Evolutionary conservation across 2,113 vertebrate genomes (phyloP), one percentile per base, ranked within the genome.

Genomic region (Ploceus nigricollis): DNA sequence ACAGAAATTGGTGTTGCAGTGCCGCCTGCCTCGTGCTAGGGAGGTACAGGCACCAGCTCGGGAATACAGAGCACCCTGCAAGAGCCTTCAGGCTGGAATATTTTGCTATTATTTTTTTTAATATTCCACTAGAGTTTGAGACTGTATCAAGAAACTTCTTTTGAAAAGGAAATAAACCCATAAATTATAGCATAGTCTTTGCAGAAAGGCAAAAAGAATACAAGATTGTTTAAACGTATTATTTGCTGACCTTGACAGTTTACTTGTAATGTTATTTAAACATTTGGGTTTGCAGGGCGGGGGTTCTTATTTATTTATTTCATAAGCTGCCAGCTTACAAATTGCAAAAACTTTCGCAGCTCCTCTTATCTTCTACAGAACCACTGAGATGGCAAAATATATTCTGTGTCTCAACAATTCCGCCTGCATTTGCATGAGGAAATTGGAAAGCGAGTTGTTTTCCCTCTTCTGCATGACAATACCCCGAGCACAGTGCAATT

Each of bases 401-500:
- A 97, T 98, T 97, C 97, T 97, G 93, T 78, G 76, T 97, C 97
- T 97, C 96, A 92, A 98, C 98, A 98, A 98, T 98, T 89, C 97
- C 12, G 35, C 89, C 96, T 91, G 16, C 96, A 98, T 98, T 98
- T 98, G 98, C 98, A 98, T 98, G 98, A 97, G 97, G 96, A 98
- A 98, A 98, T 98, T 98, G 97, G 97, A 98, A 97, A 97, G 97
- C 84, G 39, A 97, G 96, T 98, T 98, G 97, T 98, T 98, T 98
- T 97, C 96, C 98, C 97, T 98, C 95, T 68, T 98, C 97, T 98
- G 97, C 98, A 98, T 98, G 97, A 98, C 97, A 98, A 98, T 97
- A 96, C 95, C 94, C 91, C 23, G 44, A 89, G 96, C 77, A 73
- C 87, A 72, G 87, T 57, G 93, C 97, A 97, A 97, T 97, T 97